A percentile compares a stretch with the other conserved stretches of the same genome.
Conservation (phyloP, 2,113 vertebrate genomes). For the Ciconia boyciana region DNA sequence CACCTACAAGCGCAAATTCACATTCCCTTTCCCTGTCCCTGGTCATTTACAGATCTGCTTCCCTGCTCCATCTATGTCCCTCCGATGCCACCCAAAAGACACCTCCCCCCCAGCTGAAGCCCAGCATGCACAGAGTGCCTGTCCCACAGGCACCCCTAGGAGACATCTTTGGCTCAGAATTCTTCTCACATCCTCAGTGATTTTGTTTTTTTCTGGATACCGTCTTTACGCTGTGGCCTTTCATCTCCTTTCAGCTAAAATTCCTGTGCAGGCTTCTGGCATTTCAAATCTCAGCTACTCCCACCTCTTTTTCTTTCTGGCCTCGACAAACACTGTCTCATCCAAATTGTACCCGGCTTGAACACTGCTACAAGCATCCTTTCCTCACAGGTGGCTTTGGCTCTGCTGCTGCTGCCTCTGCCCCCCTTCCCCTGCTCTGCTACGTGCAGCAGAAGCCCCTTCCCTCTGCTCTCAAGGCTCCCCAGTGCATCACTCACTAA, state of each 20-base stretch:
- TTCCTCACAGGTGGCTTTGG: not conserved
- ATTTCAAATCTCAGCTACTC: slow-evolving; percentile 1
- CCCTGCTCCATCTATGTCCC: not conserved
- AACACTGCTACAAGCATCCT: not conserved
- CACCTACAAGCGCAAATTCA: not conserved
- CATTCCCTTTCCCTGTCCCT: not conserved
- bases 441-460: not conserved
- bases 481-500: not conserved
- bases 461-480: not conserved
- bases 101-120: not conserved
- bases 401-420: not conserved
- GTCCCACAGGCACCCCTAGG: not conserved
- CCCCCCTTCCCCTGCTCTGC: not conserved
- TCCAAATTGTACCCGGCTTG: not conserved
- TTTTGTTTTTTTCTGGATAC: not conserved
- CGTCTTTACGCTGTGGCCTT: not conserved
- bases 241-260: slow-evolving; percentile 9
- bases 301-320: slow-evolving; percentile 20
- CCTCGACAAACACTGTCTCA: not conserved
- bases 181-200: not conserved
- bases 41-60: not conserved
- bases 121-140: not conserved
- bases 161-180: not conserved
- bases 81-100: not conserved
- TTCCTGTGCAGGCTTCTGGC: not conserved